Percentiles rank a stretch among this genome's conserved stretches.
Evolutionary conservation across 2,113 vertebrate species (phyloP).

Genomic region (Microtus montanus): DNA sequence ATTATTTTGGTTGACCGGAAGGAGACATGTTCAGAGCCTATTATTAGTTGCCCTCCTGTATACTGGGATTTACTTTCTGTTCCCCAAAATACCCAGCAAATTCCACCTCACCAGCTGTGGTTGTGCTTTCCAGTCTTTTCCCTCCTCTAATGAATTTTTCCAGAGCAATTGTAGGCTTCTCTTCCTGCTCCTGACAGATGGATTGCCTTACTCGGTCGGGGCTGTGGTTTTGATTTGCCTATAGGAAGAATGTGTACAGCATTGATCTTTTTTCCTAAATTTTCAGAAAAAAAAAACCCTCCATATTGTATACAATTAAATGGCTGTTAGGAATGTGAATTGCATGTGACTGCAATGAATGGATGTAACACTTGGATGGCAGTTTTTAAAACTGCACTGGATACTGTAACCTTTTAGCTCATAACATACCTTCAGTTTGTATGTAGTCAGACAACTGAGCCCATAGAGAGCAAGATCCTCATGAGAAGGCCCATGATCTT

Average conservation of each 20-base stretch:
- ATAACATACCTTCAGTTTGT: neutral
- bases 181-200: constrained; percentile 64
- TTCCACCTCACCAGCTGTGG: neutral
- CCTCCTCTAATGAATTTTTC: constrained; percentile 48
- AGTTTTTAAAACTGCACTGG: constrained; percentile 31
- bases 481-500: neutral
- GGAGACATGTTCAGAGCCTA: neutral
- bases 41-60: constrained; percentile 8
- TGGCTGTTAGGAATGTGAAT: neutral
- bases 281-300: constrained; percentile 41
- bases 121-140: constrained; percentile 44
- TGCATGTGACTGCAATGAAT: neutral
- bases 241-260: constrained; percentile 53
- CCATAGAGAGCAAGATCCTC: neutral
- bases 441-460: neutral
- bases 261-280: constrained; percentile 36
- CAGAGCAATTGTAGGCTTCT: constrained; percentile 36
- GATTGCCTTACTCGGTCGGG: constrained; percentile 53
- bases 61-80: constrained; percentile 13
- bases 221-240: constrained; percentile 57
- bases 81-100: neutral
- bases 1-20: constrained; percentile 59
- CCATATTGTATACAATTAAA: neutral
- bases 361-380: neutral
- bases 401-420: neutral